Evolutionary conservation across 1,140 invertebrate species (phyloP).

Genomic region (Zaprionus nigranus): DNA sequence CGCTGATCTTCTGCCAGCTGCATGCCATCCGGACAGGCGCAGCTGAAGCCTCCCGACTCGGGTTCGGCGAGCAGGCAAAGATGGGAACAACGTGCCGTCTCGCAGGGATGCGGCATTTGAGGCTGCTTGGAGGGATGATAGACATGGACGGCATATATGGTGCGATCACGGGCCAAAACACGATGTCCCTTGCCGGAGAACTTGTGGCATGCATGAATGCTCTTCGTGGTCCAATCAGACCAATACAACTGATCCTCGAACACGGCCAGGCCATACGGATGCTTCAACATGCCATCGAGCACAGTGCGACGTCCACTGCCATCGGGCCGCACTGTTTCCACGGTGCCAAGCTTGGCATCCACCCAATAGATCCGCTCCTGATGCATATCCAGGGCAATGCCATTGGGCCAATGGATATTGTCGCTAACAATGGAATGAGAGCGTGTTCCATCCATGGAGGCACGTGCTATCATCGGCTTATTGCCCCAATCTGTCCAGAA

Average conservation of each 20-base stretch:
- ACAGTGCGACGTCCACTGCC: constrained; percentile 89
- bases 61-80: constrained; percentile 91
- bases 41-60: constrained; percentile 86
- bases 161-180: constrained; percentile 85
- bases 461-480: constrained; percentile 89
- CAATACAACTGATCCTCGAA: constrained; percentile 95
- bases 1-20: constrained; percentile 85
- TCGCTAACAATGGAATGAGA: constrained; percentile 87
- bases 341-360: constrained; percentile 89
- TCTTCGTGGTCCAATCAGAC: constrained; percentile 91
- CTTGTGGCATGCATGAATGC: constrained; percentile 89
- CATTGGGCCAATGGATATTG: constrained; percentile 93
- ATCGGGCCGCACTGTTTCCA: constrained; percentile 92
- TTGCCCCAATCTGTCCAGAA: constrained; percentile 95
- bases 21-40: constrained; percentile 92
- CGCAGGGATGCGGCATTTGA: constrained; percentile 89
- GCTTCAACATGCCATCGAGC: constrained; percentile 86
- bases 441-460: constrained; percentile 93
- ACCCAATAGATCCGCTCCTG: constrained; percentile 92
- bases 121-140: constrained; percentile 88
- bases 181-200: constrained; percentile 87
- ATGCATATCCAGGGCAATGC: constrained; percentile 94
- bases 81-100: constrained; percentile 89
- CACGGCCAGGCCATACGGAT: constrained; percentile 93
- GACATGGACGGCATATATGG: constrained; percentile 88